phyloP scores from a whole-genome alignment of 2,797 vertebrate species.

The Tinamus major region DNA sequence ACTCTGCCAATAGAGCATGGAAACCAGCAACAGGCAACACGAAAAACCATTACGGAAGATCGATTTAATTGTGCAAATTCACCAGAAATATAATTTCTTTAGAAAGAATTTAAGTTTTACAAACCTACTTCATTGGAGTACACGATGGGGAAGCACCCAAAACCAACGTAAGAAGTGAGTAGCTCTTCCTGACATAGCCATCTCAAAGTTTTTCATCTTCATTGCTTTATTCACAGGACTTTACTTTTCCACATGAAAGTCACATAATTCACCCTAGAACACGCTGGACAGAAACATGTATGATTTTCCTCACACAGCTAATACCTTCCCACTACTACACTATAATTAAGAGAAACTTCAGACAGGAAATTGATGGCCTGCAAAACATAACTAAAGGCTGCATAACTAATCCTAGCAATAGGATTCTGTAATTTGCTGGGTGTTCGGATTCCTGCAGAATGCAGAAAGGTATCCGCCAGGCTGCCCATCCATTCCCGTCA shows the following conservation, averaged over 20 bases:
- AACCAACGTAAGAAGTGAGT: neutral
- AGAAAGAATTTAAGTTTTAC: constrained; percentile 17
- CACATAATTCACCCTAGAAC: neutral
- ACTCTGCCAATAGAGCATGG: neutral
- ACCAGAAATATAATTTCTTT: constrained; percentile 14
- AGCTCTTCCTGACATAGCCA: neutral
- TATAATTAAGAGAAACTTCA: neutral
- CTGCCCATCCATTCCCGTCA: neutral
- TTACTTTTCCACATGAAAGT: neutral
- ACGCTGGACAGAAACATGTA: neutral
- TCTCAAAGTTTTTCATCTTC: neutral
- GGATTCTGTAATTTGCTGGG: neutral
- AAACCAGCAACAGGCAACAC: neutral
- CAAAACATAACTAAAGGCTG: neutral
- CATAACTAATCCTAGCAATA: neutral
- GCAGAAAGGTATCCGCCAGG: neutral
- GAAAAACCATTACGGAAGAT: constrained; percentile 11
- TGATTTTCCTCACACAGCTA: neutral
- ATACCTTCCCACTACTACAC: neutral
- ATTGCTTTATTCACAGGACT: neutral
- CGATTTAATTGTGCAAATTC: neutral
- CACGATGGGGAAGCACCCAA: neutral
- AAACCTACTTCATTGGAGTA: neutral
- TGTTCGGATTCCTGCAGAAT: neutral
- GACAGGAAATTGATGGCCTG: neutral